Conservation (phyloP, 2,888 invertebrate species). For the Amphiduros pacificus region DNA sequence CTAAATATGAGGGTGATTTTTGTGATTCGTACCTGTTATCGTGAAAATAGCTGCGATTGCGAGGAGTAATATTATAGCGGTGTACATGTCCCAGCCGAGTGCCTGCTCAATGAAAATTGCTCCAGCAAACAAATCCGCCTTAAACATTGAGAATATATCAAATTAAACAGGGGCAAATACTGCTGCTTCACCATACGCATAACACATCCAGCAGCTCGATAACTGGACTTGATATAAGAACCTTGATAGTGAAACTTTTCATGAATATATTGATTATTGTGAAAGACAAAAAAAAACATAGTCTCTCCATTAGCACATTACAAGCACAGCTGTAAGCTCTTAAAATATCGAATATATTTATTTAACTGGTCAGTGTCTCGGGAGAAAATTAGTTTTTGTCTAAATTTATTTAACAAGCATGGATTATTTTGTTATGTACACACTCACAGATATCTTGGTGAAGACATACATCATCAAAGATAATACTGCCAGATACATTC, state of each 20-base stretch:
- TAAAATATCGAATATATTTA: background rate
- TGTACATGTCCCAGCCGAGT: conserved; percentile 61
- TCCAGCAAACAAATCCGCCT: conserved; percentile 62
- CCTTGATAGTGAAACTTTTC: too few species aligned
- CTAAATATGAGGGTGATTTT: background rate
- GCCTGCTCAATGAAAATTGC: conserved; percentile 64
- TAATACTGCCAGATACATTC: conserved; percentile 62
- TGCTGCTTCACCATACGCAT: too few species aligned
- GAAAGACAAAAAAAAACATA: too few species aligned
- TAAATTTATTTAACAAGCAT: background rate
- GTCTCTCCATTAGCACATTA: too few species aligned
- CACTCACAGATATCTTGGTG: conserved; percentile 65
- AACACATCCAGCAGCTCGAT: too few species aligned
- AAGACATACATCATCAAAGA: conserved; percentile 64
- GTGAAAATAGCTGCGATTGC: conserved; percentile 63
- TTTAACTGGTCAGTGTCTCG: background rate
- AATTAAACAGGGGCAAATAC: too few species aligned
- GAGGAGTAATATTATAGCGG: conserved; percentile 61
- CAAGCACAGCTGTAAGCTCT: background rate
- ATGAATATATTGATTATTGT: too few species aligned
- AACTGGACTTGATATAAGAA: too few species aligned
- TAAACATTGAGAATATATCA: too few species aligned
- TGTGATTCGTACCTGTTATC: conserved; percentile 51
- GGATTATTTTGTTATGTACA: background rate
- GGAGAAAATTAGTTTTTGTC: background rate